Evolutionary conservation across 2,888 invertebrate genomes (phyloP).

Genomic region (Myopa tessellatipennis): DNA sequence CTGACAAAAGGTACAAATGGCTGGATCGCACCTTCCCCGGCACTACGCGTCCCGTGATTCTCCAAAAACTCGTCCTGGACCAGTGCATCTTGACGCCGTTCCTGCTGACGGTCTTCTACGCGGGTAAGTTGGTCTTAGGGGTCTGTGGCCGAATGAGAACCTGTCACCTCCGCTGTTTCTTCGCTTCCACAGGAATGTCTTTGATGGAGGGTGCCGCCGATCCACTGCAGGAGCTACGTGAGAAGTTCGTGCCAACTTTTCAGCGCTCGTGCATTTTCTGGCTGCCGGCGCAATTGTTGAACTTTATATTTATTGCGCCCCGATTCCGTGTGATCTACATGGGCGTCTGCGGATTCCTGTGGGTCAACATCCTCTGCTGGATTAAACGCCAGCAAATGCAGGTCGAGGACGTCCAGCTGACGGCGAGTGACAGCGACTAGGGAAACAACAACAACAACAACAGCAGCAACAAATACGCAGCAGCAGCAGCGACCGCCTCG

Average conservation of each 20-base stretch:
- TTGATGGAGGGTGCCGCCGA: slow-evolving; percentile 79
- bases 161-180: neutral
- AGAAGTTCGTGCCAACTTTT: slow-evolving; percentile 79
- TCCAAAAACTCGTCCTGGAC: slow-evolving; percentile 79
- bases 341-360: slow-evolving; percentile 80
- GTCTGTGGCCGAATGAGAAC: neutral
- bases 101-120: slow-evolving; percentile 77
- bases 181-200: slow-evolving; percentile 74
- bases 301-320: slow-evolving; percentile 80
- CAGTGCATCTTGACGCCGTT: slow-evolving; percentile 83
- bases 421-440: neutral
- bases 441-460: slow-evolving; percentile 21
- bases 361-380: slow-evolving; percentile 88
- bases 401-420: slow-evolving; percentile 31
- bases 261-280: slow-evolving; percentile 84
- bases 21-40: slow-evolving; percentile 79
- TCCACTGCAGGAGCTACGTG: slow-evolving; percentile 76
- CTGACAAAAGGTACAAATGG: slow-evolving; percentile 78
- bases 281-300: slow-evolving; percentile 83
- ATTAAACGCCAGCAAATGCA: slow-evolving; percentile 73
- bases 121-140: slow-evolving; percentile 70
- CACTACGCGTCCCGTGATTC: slow-evolving; percentile 73
- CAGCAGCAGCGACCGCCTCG: neutral
- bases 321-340: slow-evolving; percentile 82
- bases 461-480: too few relatives aligned